A percentile compares a stretch with the other conserved stretches of the same genome.
Evolutionary conservation across 2,888 invertebrate genomes (phyloP).

Genomic region (Nycteola revayana): DNA sequence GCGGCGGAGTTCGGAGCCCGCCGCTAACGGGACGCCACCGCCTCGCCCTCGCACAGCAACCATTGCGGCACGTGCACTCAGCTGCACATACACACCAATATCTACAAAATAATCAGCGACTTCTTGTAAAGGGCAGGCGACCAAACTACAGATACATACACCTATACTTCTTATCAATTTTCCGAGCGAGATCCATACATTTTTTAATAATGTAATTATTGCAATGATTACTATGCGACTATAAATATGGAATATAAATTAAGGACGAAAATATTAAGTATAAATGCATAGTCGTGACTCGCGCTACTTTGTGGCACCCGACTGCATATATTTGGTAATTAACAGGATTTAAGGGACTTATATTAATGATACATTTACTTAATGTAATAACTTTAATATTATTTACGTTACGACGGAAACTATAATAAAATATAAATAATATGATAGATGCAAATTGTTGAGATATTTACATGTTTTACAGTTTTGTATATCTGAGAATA

Average conservation of each 20-base stretch:
- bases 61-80: slow-evolving; percentile 55
- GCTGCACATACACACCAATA: slow-evolving; percentile 43
- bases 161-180: slow-evolving; percentile 5
- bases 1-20: slow-evolving; percentile 82
- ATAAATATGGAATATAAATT: too few species aligned
- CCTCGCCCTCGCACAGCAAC: slow-evolving; percentile 38
- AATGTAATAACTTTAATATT: slow-evolving; percentile 19
- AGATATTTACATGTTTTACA: slow-evolving; percentile 33
- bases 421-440: slow-evolving; percentile 13
- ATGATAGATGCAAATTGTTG: slow-evolving; percentile 24
- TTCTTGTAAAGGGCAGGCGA: slow-evolving; percentile 40
- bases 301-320: slow-evolving; percentile 19
- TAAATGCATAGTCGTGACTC: too few species aligned
- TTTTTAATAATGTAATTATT: too few species aligned
- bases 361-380: slow-evolving; percentile 18
- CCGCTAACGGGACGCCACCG: slow-evolving; percentile 60
- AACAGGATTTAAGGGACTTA: slow-evolving; percentile 24
- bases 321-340: slow-evolving; percentile 25
- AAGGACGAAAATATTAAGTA: too few species aligned
- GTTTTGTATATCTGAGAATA: slow-evolving; percentile 35
- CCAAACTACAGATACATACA: slow-evolving; percentile 3
- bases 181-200: too few species aligned
- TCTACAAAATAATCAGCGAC: slow-evolving; percentile 47
- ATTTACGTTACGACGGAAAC: slow-evolving; percentile 15
- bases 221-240: too few species aligned